Conservation (phyloP, 2,888 invertebrate genomes). For the Amblyteles armatorius region DNA sequence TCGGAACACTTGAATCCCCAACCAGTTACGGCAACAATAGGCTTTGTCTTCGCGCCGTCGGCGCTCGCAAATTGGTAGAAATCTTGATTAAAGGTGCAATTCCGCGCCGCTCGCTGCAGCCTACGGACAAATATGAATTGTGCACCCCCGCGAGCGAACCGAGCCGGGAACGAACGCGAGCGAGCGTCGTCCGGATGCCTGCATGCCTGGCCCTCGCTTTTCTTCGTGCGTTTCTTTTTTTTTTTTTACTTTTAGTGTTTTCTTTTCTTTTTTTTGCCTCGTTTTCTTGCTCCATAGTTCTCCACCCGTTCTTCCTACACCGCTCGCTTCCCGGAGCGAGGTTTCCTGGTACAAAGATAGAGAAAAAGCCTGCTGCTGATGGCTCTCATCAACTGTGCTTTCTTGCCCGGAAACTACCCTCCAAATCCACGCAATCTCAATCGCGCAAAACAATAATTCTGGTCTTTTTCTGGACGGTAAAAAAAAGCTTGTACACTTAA, state of each 20-base stretch:
- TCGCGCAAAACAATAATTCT: background rate
- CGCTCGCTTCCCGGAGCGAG: slow-evolving; percentile 26
- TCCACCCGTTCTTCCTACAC: slow-evolving; percentile 37
- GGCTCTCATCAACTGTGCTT: slow-evolving; percentile 56
- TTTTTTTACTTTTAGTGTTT: slow-evolving; percentile 32
- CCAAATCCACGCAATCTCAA: background rate
- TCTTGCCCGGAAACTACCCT: slow-evolving; percentile 1
- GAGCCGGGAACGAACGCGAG: slow-evolving; percentile 54
- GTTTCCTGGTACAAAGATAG: slow-evolving; percentile 52
- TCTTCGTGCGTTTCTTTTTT: slow-evolving; percentile 37
- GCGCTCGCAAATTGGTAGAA: slow-evolving; percentile 84
- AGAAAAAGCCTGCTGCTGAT: slow-evolving; percentile 56
- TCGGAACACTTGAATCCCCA: slow-evolving; percentile 84
- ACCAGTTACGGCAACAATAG: slow-evolving; percentile 85
- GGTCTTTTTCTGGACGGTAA: background rate
- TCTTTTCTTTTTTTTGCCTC: slow-evolving; percentile 30
- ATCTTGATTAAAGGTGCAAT: slow-evolving; percentile 85
- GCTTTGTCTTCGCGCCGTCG: slow-evolving; percentile 84
- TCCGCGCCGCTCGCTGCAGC: slow-evolving; percentile 77
- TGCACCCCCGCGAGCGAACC: slow-evolving; percentile 51
- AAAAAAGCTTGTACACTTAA: background rate
- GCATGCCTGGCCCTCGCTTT: slow-evolving; percentile 50
- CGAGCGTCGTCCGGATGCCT: slow-evolving; percentile 41
- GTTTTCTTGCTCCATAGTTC: slow-evolving; percentile 32
- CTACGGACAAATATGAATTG: slow-evolving; percentile 81